phyloP scores from a whole-genome alignment of 2,888 invertebrate species.

The Trissolcus japonicus region DNA sequence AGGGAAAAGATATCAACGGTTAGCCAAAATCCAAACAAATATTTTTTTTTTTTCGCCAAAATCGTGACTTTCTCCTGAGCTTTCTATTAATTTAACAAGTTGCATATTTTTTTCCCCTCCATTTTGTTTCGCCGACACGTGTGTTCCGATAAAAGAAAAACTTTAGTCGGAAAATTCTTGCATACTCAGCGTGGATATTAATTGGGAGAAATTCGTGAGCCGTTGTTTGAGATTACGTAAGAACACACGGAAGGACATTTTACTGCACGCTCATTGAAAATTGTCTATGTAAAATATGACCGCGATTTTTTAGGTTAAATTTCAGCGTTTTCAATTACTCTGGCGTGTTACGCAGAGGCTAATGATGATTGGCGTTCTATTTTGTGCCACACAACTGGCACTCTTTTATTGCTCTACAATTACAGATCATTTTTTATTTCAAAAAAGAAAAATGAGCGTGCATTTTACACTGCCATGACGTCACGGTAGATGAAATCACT shows the following conservation, averaged over 20 bases:
- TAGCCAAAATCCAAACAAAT: conserved; percentile 19
- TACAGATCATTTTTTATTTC: neutral
- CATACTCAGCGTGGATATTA: conserved; percentile 35
- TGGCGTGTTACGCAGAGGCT: conserved; percentile 2
- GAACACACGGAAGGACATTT: conserved; percentile 30
- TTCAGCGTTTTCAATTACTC: neutral
- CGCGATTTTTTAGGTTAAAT: conserved; percentile 14
- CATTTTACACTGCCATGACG: neutral
- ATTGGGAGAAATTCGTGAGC: conserved; percentile 46
- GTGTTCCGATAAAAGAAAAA: conserved; percentile 2
- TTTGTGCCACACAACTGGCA: conserved; percentile 17
- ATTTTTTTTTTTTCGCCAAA: neutral
- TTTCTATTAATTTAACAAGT: conserved; percentile 49
- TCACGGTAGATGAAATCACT: conserved; percentile 20
- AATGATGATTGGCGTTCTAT: conserved; percentile 11
- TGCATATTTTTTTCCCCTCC: conserved; percentile 12
- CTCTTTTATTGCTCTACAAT: neutral
- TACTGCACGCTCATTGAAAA: conserved; percentile 21
- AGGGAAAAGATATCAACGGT: neutral
- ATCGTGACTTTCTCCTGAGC: conserved; percentile 6
- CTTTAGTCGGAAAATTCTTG: conserved; percentile 36
- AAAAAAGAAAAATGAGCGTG: no score
- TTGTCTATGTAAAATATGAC: conserved; percentile 27
- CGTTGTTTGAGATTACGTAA: conserved; percentile 30
- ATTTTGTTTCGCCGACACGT: conserved; percentile 1